A percentile compares a stretch with the other conserved stretches of the same genome.
Conservation (phyloP, 2,888 invertebrate species). For the Pyrgus malvae region DNA sequence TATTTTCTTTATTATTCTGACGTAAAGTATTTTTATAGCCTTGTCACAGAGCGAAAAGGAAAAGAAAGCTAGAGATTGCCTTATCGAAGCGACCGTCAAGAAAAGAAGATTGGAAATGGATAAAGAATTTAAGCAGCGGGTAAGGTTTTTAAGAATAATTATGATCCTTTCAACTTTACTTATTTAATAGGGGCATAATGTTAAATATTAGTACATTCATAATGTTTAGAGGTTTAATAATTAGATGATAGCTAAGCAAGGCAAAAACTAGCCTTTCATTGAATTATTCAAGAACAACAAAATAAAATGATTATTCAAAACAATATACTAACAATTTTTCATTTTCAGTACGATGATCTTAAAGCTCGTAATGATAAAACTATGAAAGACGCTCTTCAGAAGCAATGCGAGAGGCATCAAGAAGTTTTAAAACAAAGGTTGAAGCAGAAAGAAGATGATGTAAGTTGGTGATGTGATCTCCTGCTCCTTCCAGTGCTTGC, state of each 20-base stretch:
- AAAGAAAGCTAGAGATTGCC: conserved; percentile 36
- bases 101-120: conserved; percentile 43
- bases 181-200: too few relatives aligned
- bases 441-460: conserved; percentile 49
- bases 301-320: too few relatives aligned
- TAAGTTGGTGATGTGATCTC: too few relatives aligned
- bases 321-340: too few relatives aligned
- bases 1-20: background rate
- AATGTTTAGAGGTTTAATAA: too few relatives aligned
- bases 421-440: conserved; percentile 40
- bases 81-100: conserved; percentile 37
- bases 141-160: conserved; percentile 30
- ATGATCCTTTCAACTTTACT: too few relatives aligned
- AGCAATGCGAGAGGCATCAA: conserved; percentile 44
- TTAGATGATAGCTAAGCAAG: too few relatives aligned
- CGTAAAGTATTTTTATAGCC: conserved; percentile 31
- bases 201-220: too few relatives aligned
- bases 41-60: conserved; percentile 41
- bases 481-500: too few relatives aligned
- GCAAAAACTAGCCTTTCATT: too few relatives aligned
- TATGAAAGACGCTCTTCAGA: conserved; percentile 43
- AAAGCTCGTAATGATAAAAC: conserved; percentile 41
- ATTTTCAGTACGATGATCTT: conserved; percentile 44
- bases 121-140: conserved; percentile 47
- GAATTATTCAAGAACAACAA: too few relatives aligned